Base-by-base conservation (phyloP, 2,797 vertebrate genomes). In the Mareca strepera region DNA sequence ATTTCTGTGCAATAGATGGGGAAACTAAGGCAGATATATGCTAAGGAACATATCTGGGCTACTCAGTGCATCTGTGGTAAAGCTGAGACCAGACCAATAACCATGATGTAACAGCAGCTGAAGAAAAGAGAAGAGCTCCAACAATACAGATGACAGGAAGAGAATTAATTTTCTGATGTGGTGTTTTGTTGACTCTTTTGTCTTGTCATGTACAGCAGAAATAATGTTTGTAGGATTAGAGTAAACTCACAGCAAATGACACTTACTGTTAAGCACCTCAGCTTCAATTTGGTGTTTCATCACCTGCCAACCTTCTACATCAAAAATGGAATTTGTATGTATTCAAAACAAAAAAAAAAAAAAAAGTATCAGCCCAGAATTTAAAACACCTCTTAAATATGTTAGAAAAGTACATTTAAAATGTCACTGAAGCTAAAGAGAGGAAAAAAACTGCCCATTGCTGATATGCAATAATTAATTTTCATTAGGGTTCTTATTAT, bases 381-480 rank as follows among this genome's bases (percentile, higher is more conserved):
- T 92, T 96, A 97, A 96, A 96, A 94, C 90, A 97, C 91, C 88
- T 86, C 88, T 91, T 90, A 94, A 95, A 94, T 86, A 88, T 53
- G 70, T 91, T 91, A 95, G 76, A 95, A 97, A 97, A 96, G 76
- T 91, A 96, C 89, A 95, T 93, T 79, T 94, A 78, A 97, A 96
- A 93, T 82, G 90, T 90, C 91, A 95, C 77, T 81, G 80, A 94
- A 92, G 69, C 83, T 94, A 62, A 60, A 86, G 83, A 86, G 63
- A 90, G 23, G 37, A 66, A 86, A 72, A 88, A 97, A 41, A 41
- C 70, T 93, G 88, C 62, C 96, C 96, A 94, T 68, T 94, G 76
- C 92, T 95, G 93, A 97, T 95, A 97, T n/a, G 81, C 90, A 97
- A 97, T 96, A 97, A 96, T 96, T 97, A 96, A 92, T 97, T 95